Conservation (phyloP, 2,888 invertebrate species). For the Creontiades dilutus region DNA sequence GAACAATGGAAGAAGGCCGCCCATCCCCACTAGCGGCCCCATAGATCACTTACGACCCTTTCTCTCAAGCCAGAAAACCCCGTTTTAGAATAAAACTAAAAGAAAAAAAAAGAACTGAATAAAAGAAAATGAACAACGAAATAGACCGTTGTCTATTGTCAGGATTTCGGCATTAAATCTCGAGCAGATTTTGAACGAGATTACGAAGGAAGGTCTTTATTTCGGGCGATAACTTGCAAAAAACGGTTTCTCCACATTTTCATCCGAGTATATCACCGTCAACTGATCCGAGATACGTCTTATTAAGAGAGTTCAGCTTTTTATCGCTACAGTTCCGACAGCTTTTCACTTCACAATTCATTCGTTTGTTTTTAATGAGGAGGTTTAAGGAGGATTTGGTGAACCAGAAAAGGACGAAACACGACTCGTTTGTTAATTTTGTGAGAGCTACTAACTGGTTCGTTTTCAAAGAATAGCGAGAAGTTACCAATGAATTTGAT, state of each 20-base stretch:
- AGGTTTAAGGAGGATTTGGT: background rate
- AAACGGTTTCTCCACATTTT: background rate
- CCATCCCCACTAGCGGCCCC: constrained; percentile 6
- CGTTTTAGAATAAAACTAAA: constrained; percentile 22
- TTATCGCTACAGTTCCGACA: background rate
- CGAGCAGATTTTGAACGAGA: background rate
- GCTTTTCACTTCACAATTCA: constrained; percentile 19
- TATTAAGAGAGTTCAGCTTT: constrained; percentile 4
- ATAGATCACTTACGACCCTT: constrained; percentile 38
- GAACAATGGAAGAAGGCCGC: constrained; percentile 50
- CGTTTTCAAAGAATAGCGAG: no score
- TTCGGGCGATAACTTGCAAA: background rate
- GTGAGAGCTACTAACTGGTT: no score
- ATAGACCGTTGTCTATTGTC: constrained; percentile 25
- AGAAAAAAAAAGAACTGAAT: constrained; percentile 8
- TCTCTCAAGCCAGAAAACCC: background rate
- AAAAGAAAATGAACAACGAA: background rate
- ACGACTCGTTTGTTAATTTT: no score
- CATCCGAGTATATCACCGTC: background rate
- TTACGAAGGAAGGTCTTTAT: background rate
- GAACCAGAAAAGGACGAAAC: no score
- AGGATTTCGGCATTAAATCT: constrained; percentile 28
- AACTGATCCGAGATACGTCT: constrained; percentile 26
- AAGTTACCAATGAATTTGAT: no score
- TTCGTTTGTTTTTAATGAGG: constrained; percentile 10